Base-by-base conservation (phyloP, 2,888 invertebrate genomes). In the Aleiodes leptofemur region DNA sequence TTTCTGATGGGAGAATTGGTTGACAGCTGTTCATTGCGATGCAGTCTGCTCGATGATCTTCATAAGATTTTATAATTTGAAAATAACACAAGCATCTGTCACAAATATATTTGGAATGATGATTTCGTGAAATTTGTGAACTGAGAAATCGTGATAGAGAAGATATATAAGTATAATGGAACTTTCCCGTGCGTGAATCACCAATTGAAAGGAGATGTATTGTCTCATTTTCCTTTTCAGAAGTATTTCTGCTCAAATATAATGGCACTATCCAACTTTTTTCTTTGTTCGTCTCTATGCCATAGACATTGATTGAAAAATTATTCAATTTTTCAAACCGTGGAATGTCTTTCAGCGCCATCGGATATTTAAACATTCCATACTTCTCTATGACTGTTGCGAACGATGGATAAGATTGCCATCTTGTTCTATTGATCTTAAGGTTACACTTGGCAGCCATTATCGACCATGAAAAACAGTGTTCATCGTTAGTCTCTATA, bases 1-100 rank as follows among this genome's bases (percentile, higher is more conserved):
- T 16, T 48, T 73, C 64, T 1, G 48, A 43, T 4, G 78, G 81
- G 16, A 69, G 7, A 13, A 69, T 31, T 5, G 31, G 16, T 1
- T 31, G 13, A 31, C 48, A 3, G 6, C 7, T 53, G 14, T 69
- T 69, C 0, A 69, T 53, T 7, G 13, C n/a, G 6, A 31, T 1
- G 14, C 68, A 53, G 31, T 69, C 53, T 7, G 8, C 1, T 14
- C 50, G 13, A 29, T 69, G 53, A 8, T 69, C 13, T 1, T 11
- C 6, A 51, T 53, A 53, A 9, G 16, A 2, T 51, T 13, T 16
- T 3, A 23, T 2, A 16, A 8, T 8, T 11, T 4, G n/a, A 14
- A 23, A 51, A 51, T 34, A 14, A 13, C 68, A 68, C n/a, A 68
- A 23, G 16, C 43, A 48, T 68, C n/a, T 29, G 4, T 9, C 53